Conservation (phyloP, 2,113 vertebrate genomes). For the Lates calcarifer region DNA sequence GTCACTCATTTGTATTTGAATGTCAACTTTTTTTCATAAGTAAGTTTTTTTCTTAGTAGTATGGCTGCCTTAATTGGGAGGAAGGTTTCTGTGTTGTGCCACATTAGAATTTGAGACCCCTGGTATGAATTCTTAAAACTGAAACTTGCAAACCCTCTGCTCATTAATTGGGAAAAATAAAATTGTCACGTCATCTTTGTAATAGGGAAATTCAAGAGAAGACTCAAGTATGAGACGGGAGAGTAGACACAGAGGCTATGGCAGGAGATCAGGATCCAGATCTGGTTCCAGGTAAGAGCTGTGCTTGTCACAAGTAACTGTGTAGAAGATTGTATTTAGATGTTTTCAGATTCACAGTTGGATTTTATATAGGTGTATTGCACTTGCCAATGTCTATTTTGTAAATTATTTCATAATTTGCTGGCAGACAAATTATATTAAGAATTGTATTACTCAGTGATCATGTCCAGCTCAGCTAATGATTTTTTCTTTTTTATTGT, state of each 20-base stretch:
- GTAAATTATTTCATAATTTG: not conserved
- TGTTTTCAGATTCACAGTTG: not conserved
- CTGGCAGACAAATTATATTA: not conserved
- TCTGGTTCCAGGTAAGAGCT: constrained; percentile 88
- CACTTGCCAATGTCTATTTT: not conserved
- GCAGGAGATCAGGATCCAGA: constrained; percentile 89
- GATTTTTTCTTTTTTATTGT: no score
- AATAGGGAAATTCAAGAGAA: constrained; percentile 88
- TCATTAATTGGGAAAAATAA: not conserved
- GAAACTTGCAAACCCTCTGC: not conserved
- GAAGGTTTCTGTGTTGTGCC: not conserved
- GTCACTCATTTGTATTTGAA: not conserved
- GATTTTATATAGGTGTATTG: not conserved
- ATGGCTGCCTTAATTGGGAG: not conserved
- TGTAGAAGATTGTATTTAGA: not conserved
- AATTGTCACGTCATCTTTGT: constrained; percentile 12
- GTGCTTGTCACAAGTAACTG: not conserved
- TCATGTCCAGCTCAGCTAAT: not conserved
- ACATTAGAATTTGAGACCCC: not conserved
- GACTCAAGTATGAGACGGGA: constrained; percentile 85
- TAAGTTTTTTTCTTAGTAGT: constrained; percentile 2
- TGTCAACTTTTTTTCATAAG: not conserved
- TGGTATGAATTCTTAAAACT: not conserved
- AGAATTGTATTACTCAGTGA: not conserved
- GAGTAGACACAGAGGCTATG: constrained; percentile 85